phyloP scores from a whole-genome alignment of 2,888 invertebrate genomes.

The Euzophera pinguis region DNA sequence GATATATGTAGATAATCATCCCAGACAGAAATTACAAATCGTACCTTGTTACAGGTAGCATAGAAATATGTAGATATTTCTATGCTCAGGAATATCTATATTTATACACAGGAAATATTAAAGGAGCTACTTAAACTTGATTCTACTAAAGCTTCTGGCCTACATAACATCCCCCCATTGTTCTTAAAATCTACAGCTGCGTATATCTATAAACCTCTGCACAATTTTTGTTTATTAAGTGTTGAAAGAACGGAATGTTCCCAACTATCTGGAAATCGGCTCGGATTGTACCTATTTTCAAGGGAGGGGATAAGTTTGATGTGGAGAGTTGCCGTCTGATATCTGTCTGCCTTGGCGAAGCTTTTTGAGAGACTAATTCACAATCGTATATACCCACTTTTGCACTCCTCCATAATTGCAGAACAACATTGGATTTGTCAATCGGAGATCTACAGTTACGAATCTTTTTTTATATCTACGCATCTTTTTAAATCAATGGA shows the following conservation, averaged over 20 bases:
- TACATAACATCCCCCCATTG: not conserved
- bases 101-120: no score
- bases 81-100: no score
- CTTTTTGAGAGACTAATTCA: conserved; percentile 12
- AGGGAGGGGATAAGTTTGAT: not conserved
- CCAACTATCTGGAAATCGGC: conserved; percentile 5
- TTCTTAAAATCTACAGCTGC: not conserved
- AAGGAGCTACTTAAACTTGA: no score
- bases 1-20: no score
- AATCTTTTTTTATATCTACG: not conserved
- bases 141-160: no score
- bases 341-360: conserved; percentile 5
- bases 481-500: conserved; percentile 1
- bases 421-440: conserved; percentile 12
- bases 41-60: no score
- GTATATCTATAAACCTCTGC: not conserved
- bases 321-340: not conserved
- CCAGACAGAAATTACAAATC: no score
- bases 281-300: not conserved
- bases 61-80: no score
- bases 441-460: not conserved
- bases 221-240: not conserved
- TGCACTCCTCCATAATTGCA: conserved; percentile 1
- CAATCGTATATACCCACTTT: conserved; percentile 6
- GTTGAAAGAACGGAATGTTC: not conserved